Percentiles rank a stretch among this genome's conserved stretches.
phyloP scores from a whole-genome alignment of 2,797 vertebrate species.

The Hydrocynus forskahlii region DNA sequence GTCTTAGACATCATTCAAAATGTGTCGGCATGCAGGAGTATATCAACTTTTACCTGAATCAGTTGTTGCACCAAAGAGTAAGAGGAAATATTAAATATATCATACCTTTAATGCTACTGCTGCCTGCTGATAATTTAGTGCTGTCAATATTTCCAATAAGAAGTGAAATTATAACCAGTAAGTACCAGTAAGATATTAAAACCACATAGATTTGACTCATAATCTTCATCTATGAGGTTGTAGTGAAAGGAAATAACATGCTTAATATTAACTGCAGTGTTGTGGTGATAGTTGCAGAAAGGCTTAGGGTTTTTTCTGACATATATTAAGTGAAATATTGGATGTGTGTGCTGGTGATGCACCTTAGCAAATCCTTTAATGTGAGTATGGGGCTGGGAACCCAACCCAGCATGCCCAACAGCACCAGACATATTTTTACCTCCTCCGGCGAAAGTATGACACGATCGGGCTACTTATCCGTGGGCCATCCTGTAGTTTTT shows the following conservation, averaged over 20 bases:
- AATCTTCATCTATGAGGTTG: neutral
- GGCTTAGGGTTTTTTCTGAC: neutral
- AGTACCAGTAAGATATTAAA: constrained; percentile 7
- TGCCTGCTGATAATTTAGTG: neutral
- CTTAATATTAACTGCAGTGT: neutral
- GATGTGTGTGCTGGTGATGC: neutral
- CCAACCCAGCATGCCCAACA: neutral
- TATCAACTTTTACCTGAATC: too few species aligned
- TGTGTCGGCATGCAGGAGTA: too few species aligned
- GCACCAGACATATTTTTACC: too few species aligned
- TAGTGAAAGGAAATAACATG: neutral
- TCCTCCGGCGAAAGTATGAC: too few species aligned
- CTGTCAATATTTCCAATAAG: neutral
- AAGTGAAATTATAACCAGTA: neutral
- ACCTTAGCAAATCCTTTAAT: neutral
- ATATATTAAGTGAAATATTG: neutral
- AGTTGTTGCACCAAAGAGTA: too few species aligned
- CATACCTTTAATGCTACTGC: too few species aligned
- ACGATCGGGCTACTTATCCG: too few species aligned
- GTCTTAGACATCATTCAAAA: too few species aligned
- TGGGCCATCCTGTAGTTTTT: too few species aligned
- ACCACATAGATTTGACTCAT: neutral
- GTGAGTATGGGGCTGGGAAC: neutral
- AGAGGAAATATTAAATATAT: too few species aligned
- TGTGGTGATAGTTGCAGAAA: neutral